Evolutionary conservation across 37 sponge, comb jelly and placozoan species (phyloP).

Genomic region (Hormiphora californensis): DNA sequence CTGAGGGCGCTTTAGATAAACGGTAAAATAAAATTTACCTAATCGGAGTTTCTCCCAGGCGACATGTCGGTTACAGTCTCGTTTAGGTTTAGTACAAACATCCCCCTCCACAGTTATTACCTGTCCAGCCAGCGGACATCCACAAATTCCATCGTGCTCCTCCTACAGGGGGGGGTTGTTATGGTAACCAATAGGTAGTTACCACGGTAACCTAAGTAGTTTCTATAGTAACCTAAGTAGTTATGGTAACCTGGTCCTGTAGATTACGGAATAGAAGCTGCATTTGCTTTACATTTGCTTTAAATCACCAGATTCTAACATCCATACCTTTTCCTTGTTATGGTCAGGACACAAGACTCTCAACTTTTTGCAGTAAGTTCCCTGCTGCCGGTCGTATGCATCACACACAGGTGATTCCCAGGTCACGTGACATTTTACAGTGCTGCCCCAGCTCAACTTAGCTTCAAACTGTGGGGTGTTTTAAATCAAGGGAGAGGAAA

Average conservation of each 20-base stretch:
- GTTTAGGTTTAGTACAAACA: conserved; percentile 71
- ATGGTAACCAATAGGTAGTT: no score
- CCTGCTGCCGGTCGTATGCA: conserved; percentile 71
- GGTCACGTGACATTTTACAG: conserved; percentile 51
- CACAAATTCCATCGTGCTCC: conserved; percentile 80
- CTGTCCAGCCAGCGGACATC: conserved; percentile 78
- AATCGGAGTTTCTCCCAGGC: conserved; percentile 84
- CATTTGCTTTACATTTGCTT: no score
- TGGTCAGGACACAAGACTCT: conserved; percentile 88
- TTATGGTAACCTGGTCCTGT: no score
- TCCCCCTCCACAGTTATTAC: background rate
- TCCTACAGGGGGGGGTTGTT: conserved; percentile 57
- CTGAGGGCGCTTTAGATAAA: no score
- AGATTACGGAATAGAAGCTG: no score
- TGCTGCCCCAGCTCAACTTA: conserved; percentile 31
- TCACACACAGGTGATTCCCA: conserved; percentile 71
- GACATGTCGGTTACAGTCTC: conserved; percentile 70
- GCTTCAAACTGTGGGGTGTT: background rate
- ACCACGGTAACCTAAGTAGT: no score
- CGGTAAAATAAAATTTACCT: no score
- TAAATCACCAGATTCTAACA: no score
- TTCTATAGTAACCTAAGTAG: no score
- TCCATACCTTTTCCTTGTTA: conserved; percentile 90
- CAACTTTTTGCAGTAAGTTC: conserved; percentile 89
- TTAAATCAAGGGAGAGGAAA: background rate